Base-by-base conservation (phyloP, 2,888 invertebrate genomes). In the Corythucha ciliata region DNA sequence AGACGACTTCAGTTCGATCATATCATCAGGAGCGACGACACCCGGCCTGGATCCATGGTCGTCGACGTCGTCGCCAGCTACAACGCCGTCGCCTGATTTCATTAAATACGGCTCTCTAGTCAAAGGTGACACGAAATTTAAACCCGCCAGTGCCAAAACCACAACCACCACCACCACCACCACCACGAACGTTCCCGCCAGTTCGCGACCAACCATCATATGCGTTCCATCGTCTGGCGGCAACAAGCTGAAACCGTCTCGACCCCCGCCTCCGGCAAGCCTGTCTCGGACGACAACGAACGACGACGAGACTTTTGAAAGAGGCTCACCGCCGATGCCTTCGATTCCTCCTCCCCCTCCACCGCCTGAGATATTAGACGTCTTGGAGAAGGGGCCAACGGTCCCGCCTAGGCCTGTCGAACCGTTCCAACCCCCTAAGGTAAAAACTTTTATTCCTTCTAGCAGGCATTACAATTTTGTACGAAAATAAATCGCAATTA, bases 251-350 rank as follows among this genome's bases (percentile, higher is more conserved):
- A 55, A 55, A 25, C 77, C 77, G 18, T 71, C 71, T 0, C 72
- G 77, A 60, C 74, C 74, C 1, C 74, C 78, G 52, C 74, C 73
- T 20, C 75, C 75, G 3, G 64, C 63, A 27, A 22, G 21, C 39
- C 48, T 25, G n/a, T 5, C 1, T 12, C 14, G 22, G n/a, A 6
- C 14, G 24, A 24, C 39, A 6, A 32, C 16, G 16, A 10, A 26
- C 14, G 14, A 22, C 22, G n/a, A 27, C 21, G 29, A 20, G 27
- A n/a, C 27, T 12, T 22, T 24, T 14, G 50, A 50, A 24, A n/a
- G n/a, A n/a, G 55, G 55, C 29, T 83, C 83, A 20, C 83, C 80
- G 0, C 86, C 87, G 0, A 86, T 87, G 85, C 87, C 87, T 7
- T 76, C 74, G 33, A 73, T 81, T 58, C 84, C 86, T 6, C 83